Evolutionary conservation across 2,797 vertebrate genomes (phyloP).

Genomic region (Eulemur mongoz): DNA sequence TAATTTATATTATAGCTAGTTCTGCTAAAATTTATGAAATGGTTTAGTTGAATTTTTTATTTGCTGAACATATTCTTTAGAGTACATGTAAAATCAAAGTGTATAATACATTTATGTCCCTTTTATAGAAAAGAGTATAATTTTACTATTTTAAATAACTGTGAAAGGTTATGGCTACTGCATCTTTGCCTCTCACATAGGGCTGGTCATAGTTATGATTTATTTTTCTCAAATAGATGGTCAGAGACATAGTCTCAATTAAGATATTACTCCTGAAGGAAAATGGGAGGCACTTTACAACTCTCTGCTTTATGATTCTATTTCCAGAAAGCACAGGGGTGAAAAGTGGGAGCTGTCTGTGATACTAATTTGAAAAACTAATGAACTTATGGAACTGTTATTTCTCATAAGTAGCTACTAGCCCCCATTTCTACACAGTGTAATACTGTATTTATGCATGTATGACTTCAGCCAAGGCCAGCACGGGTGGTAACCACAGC

Average conservation of each 20-base stretch:
- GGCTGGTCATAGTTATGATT: slow-evolving; percentile 32
- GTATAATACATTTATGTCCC: slow-evolving; percentile 55
- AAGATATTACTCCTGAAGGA: slow-evolving; percentile 59
- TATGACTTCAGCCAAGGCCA: neutral
- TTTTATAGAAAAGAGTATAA: slow-evolving; percentile 74
- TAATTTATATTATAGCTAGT: slow-evolving; percentile 6
- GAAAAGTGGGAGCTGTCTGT: slow-evolving; percentile 68
- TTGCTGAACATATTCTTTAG: slow-evolving; percentile 57
- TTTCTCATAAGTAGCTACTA: slow-evolving; percentile 55
- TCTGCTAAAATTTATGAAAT: slow-evolving; percentile 57
- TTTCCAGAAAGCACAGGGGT: slow-evolving; percentile 61
- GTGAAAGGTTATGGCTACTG: neutral
- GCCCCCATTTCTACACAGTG: neutral
- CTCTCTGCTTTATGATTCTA: slow-evolving; percentile 66
- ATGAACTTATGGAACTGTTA: slow-evolving; percentile 47
- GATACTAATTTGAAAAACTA: slow-evolving; percentile 68
- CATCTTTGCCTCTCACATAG: slow-evolving; percentile 39
- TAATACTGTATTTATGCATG: neutral
- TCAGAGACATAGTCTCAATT: slow-evolving; percentile 65
- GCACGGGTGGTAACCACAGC: neutral
- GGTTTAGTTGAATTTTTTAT: slow-evolving; percentile 39
- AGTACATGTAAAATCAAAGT: slow-evolving; percentile 58
- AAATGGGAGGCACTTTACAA: slow-evolving; percentile 64
- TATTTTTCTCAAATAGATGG: slow-evolving; percentile 64
- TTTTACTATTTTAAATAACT: slow-evolving; percentile 74